Evolutionary conservation across 92 coral and sea anemone species (phyloP).

Genomic region (Epizoanthus illoricatus): DNA sequence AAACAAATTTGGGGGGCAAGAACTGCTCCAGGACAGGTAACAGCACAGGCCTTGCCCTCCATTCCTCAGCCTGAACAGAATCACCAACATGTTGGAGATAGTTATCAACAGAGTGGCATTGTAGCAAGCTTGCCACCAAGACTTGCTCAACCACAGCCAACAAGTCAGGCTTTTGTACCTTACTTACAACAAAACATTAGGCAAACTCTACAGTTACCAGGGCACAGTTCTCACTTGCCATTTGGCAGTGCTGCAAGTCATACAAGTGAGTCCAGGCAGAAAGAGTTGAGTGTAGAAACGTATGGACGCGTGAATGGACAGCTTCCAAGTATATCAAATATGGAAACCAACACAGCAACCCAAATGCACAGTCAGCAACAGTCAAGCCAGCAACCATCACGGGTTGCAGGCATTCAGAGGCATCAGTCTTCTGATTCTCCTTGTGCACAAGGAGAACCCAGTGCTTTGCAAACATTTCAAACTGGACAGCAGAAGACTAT

Average conservation of each 20-base stretch:
- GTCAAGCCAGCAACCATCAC: not conserved
- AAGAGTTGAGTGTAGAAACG: not conserved
- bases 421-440: not conserved
- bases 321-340: not conserved
- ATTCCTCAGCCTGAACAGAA: not conserved
- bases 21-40: not conserved
- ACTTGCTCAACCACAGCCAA: not conserved
- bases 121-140: not conserved
- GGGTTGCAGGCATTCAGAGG: not conserved
- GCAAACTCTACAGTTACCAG: not conserved
- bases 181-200: not conserved
- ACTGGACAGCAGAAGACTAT: not conserved
- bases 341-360: conserved; percentile 1
- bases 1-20: not conserved
- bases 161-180: not conserved
- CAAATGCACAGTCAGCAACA: not conserved
- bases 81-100: not conserved
- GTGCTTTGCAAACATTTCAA: not conserved
- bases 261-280: not conserved
- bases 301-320: not conserved
- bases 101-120: not conserved
- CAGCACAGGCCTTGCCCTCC: not conserved
- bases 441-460: not conserved
- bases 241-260: not conserved
- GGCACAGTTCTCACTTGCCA: not conserved